These are phyloP conservation scores for Amphiura filiformis DNA, from an alignment of 35 echinoderm and acorn worm genomes.

Conservation along the genomic window DNA sequence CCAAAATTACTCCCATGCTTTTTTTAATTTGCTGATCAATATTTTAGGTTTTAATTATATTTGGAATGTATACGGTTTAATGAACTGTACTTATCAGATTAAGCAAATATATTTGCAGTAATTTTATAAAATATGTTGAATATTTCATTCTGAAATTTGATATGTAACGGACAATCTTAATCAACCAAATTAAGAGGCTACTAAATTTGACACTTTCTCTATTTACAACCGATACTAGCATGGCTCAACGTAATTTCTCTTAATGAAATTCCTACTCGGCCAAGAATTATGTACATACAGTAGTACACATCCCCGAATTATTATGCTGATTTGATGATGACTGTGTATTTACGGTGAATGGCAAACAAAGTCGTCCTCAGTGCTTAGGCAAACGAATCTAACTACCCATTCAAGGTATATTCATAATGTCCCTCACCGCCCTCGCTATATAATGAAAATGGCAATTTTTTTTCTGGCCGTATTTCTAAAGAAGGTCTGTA, in stretches of 20 bases:
- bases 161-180: too few species aligned
- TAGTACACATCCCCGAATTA: constrained; percentile 7
- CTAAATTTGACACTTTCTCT: too few species aligned
- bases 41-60: too few species aligned
- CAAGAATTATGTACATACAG: constrained; percentile 11
- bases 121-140: too few species aligned
- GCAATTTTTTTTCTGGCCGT: not conserved
- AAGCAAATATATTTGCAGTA: too few species aligned
- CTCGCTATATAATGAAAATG: not conserved
- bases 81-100: too few species aligned
- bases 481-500: constrained; percentile 6
- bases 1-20: too few species aligned
- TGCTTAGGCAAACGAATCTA: constrained; percentile 1
- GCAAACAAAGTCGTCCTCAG: constrained; percentile 10
- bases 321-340: constrained; percentile 6
- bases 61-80: too few species aligned
- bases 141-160: too few species aligned
- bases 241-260: not conserved
- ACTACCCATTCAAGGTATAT: not conserved
- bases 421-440: not conserved
- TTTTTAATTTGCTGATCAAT: too few species aligned
- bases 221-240: not conserved
- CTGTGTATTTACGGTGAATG: constrained; percentile 11
- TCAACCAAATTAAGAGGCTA: too few species aligned
- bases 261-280: not conserved